Evolutionary conservation across 2,113 vertebrate species (phyloP).

Genomic region (Spizaetus ornatus): DNA sequence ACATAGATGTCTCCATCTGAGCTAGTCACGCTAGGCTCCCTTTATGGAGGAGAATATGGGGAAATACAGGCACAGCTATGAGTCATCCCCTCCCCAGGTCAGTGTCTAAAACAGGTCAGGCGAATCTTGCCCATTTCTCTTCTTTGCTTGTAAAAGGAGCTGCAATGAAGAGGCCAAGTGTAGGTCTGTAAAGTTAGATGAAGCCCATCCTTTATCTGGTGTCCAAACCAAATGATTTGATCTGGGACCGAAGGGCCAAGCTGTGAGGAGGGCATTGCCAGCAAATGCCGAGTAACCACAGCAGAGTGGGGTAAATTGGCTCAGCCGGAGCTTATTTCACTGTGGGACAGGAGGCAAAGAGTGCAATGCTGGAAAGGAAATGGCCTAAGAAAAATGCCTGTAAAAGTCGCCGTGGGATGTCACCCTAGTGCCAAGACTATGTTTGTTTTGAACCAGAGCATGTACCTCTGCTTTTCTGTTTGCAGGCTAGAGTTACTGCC

Average conservation of each 20-base stretch:
- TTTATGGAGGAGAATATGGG: background rate
- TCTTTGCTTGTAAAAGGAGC: background rate
- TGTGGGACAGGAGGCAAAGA: background rate
- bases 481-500: background rate
- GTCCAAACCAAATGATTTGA: background rate
- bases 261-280: background rate
- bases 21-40: background rate
- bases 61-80: background rate
- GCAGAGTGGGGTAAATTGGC: background rate
- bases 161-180: background rate
- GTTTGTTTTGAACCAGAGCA: constrained; percentile 7
- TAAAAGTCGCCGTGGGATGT: background rate
- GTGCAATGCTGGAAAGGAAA: background rate
- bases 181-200: background rate
- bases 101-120: background rate
- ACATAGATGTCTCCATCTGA: constrained; percentile 9
- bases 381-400: background rate
- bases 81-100: background rate
- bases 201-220: background rate
- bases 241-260: background rate
- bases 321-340: background rate
- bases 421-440: background rate
- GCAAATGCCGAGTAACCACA: background rate
- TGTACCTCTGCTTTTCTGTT: background rate
- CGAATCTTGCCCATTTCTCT: background rate